Base-by-base conservation (phyloP, 2,888 invertebrate genomes). In the Caenorhabditis japonica region DNA sequence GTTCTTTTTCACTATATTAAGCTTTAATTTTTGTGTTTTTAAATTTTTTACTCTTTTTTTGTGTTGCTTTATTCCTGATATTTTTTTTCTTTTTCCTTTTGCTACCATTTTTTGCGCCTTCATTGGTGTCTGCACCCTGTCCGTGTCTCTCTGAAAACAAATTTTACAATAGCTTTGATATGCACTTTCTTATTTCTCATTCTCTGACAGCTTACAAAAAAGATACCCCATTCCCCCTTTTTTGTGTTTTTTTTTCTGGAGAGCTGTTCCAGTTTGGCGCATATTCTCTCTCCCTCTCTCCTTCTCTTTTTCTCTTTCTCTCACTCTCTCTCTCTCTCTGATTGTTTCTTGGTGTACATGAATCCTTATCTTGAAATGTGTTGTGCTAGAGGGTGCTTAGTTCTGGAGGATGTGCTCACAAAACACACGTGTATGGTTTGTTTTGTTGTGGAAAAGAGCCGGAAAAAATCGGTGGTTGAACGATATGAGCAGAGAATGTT, bases 311-410 rank as follows among this genome's bases (percentile, higher is more conserved):
- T 23, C 12, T 12, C 8, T 21, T 21, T 7, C 2, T 25, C 44
- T n/a, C 44, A 13, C 27, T n/a, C n/a, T 46, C 4, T 46, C 15
- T 46, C 27, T 4, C 17, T 39, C 27, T 56, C 44, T 51, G 61
- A 55, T 61, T 27, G 59, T 38, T 52, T 60, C 17, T 60, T 55
- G 39, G 47, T 69, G 46, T 53, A 69, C 59, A 60, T 69, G 68
- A 69, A 69, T 60, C 39, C 52, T 43, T 49, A 53, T 46, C 43
- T 30, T 41, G 52, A 59, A 69, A 69, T 60, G 46, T 59, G 51
- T 38, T 59, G 44, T 51, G 55, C 47, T 51, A 39, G 41, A 46
- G 43, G 66, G 43, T 58, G 66, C 38, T 64, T 55, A 10, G 55
- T 62, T 39, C 46, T 38, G 34, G 23, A 34, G 30, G 52, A 36